Evolutionary conservation across 2,113 vertebrate genomes (phyloP).

Genomic region (Aramus guarauna): DNA sequence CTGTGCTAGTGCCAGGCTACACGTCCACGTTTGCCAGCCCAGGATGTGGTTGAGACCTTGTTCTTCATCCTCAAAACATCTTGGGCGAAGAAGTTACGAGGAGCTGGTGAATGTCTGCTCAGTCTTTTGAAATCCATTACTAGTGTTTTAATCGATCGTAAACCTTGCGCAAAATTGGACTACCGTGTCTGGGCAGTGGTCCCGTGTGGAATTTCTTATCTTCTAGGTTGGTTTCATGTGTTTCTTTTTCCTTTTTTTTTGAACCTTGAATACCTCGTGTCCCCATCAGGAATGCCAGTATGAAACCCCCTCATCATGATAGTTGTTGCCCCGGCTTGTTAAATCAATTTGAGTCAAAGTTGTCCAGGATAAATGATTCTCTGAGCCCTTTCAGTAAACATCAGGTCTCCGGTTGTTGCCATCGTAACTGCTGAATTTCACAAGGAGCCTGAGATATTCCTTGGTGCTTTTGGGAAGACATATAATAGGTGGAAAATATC

Average conservation of each 20-base stretch:
- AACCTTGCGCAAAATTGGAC: not conserved
- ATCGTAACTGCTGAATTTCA: not conserved
- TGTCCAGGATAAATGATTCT: not conserved
- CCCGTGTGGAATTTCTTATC: not conserved
- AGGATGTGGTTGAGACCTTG: not conserved
- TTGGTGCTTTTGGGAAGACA: not conserved
- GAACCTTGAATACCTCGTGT: not conserved
- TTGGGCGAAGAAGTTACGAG: rapidly evolving
- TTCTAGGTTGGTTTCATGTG: not conserved
- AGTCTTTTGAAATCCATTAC: not conserved
- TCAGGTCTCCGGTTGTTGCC: not conserved
- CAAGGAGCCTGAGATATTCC: not conserved
- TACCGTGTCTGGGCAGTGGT: not conserved
- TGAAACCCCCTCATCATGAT: rapidly evolving
- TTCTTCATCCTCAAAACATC: not conserved
- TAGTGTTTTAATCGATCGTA: not conserved
- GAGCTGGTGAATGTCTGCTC: not conserved
- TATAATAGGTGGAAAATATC: not conserved
- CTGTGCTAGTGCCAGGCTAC: not conserved
- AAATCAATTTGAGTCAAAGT: not conserved
- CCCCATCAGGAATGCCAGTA: not conserved
- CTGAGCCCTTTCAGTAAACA: not conserved
- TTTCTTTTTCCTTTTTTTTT: not conserved
- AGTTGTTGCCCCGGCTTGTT: not conserved
- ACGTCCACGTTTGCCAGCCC: not conserved